These are phyloP conservation scores for Malachius bipustulatus DNA, from an alignment of 2,888 invertebrate species.

Conservation along the genomic window DNA sequence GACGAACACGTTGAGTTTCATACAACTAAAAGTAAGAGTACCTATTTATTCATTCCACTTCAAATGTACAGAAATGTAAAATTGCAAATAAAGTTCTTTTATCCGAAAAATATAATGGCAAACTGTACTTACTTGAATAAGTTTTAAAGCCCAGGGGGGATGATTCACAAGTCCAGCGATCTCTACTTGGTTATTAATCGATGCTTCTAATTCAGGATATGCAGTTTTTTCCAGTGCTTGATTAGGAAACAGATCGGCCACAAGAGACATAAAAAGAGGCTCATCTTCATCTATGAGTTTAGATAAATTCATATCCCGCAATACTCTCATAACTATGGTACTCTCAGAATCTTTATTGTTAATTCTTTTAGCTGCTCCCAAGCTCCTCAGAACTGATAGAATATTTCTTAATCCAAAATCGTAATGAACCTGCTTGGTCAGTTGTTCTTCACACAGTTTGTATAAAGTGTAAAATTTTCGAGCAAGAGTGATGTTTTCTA, in stretches of 20 bases:
- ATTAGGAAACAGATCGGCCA: constrained; percentile 92
- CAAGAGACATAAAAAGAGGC: constrained; percentile 90
- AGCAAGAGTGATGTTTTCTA: constrained; percentile 89
- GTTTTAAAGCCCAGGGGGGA: constrained; percentile 89
- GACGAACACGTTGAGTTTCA: constrained; percentile 89
- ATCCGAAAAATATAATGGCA: too few species aligned
- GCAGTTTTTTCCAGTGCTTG: constrained; percentile 85
- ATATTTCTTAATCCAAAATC: constrained; percentile 95
- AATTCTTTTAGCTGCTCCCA: constrained; percentile 84
- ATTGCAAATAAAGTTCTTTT: too few species aligned
- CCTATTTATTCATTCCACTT: too few species aligned
- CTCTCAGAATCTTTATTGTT: constrained; percentile 89
- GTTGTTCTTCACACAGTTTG: constrained; percentile 92
- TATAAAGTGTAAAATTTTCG: constrained; percentile 94
- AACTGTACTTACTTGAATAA: constrained; percentile 62
- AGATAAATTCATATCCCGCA: constrained; percentile 96
- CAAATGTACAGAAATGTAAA: too few species aligned
- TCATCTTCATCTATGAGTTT: constrained; percentile 96
- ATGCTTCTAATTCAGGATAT: constrained; percentile 79
- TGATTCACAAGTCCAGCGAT: constrained; percentile 74
- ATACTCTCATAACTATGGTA: constrained; percentile 91
- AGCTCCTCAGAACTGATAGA: constrained; percentile 80
- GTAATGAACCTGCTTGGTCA: constrained; percentile 96
- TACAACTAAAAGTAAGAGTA: constrained; percentile 60
- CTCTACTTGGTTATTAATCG: constrained; percentile 75